phyloP scores from a whole-genome alignment of 2,113 vertebrate species.

The Podiceps cristatus region DNA sequence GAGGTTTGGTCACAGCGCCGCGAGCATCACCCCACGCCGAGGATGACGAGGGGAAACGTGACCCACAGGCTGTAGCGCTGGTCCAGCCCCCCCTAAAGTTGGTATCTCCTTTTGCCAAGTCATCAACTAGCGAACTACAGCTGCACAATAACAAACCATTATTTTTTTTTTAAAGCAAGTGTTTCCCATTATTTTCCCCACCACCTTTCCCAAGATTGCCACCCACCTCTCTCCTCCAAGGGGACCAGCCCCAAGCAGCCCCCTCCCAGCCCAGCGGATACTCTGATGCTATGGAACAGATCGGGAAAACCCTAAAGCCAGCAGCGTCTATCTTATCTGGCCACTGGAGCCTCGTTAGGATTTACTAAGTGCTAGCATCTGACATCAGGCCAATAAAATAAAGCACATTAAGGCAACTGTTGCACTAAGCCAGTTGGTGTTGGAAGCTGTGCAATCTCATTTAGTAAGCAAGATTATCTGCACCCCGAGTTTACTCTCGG shows the following conservation, averaged over 20 bases:
- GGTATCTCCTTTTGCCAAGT: not conserved
- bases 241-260: not conserved
- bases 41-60: rapidly evolving
- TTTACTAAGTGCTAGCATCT: not conserved
- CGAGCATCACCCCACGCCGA: rapidly evolving
- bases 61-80: not conserved
- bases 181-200: not conserved
- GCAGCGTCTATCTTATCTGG: not conserved
- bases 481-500: not conserved
- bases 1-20: no score
- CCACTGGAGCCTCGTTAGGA: not conserved
- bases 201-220: not conserved
- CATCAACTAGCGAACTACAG: not conserved
- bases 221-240: not conserved
- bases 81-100: not conserved
- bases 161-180: not conserved
- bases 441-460: not conserved
- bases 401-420: not conserved
- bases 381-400: not conserved
- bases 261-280: not conserved
- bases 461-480: not conserved
- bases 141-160: not conserved
- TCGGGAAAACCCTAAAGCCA: not conserved
- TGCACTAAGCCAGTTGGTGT: not conserved
- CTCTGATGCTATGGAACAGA: not conserved